Evolutionary conservation across 2,888 invertebrate genomes (phyloP).

Genomic region (Augochlorella aurata): DNA sequence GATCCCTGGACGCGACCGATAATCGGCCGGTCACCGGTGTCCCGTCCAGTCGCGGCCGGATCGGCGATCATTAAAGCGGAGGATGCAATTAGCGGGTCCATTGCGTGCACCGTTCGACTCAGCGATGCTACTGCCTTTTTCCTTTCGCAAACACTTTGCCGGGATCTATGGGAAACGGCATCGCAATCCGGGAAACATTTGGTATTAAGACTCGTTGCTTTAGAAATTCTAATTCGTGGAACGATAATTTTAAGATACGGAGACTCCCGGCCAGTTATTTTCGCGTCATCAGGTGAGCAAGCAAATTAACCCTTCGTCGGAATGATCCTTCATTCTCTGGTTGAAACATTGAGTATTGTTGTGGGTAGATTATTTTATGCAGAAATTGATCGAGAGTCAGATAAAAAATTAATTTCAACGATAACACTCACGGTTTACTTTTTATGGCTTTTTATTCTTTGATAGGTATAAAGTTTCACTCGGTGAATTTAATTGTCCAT

Average conservation of each 20-base stretch:
- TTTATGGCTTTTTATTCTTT: too few species aligned
- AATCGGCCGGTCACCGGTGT: slow-evolving; percentile 27
- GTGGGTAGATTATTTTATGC: too few species aligned
- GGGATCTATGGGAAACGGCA: neutral
- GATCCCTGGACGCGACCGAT: slow-evolving; percentile 43
- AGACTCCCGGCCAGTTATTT: too few species aligned
- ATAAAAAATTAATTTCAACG: too few species aligned
- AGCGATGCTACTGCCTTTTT: neutral
- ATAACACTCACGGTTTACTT: too few species aligned
- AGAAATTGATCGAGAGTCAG: too few species aligned
- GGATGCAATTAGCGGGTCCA: slow-evolving; percentile 34
- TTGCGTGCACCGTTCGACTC: slow-evolving; percentile 10
- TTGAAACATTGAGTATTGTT: too few species aligned
- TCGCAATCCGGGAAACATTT: neutral
- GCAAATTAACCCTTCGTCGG: too few species aligned
- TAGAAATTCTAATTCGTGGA: neutral
- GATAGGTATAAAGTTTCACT: too few species aligned
- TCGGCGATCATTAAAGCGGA: slow-evolving; percentile 36
- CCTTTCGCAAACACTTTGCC: neutral
- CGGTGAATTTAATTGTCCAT: too few species aligned
- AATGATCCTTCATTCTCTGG: too few species aligned
- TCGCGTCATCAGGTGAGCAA: too few species aligned
- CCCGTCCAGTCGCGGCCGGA: neutral
- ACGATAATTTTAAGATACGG: neutral
- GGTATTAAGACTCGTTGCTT: neutral